phyloP scores from a whole-genome alignment of 2,888 invertebrate genomes.

The Macrophya alboannulata region DNA sequence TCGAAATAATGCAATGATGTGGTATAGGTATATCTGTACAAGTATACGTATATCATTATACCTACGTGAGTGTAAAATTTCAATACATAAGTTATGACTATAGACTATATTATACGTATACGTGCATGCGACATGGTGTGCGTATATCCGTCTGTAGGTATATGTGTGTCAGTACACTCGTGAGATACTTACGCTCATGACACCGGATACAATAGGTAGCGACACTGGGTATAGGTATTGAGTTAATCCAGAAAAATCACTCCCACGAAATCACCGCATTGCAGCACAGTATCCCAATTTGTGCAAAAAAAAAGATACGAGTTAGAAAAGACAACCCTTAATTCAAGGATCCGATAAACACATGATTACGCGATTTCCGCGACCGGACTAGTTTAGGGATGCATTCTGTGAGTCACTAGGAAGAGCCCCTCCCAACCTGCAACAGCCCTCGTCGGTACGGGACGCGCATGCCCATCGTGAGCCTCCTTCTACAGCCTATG shows the following conservation, averaged over 20 bases:
- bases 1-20: not conserved
- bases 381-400: slow-evolving; percentile 62
- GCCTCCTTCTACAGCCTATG: slow-evolving; percentile 29
- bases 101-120: not conserved
- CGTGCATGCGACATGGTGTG: not conserved
- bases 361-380: slow-evolving; percentile 45
- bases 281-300: not conserved
- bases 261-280: slow-evolving; percentile 24
- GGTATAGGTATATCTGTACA: not conserved
- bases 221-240: not conserved
- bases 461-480: slow-evolving; percentile 71
- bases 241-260: slow-evolving; percentile 40
- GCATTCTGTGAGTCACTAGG: slow-evolving; percentile 73
- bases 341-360: slow-evolving; percentile 31
- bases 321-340: not conserved
- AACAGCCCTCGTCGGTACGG: slow-evolving; percentile 70
- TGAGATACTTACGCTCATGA: slow-evolving; percentile 49
- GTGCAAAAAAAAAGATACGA: slow-evolving; percentile 12
- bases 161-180: slow-evolving; percentile 24
- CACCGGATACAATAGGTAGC: not conserved
- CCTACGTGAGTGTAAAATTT: not conserved
- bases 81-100: not conserved
- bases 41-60: not conserved
- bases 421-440: slow-evolving; percentile 74
- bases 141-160: not conserved